phyloP scores from a whole-genome alignment of 2,888 invertebrate genomes.

The Hartigia nigra region DNA sequence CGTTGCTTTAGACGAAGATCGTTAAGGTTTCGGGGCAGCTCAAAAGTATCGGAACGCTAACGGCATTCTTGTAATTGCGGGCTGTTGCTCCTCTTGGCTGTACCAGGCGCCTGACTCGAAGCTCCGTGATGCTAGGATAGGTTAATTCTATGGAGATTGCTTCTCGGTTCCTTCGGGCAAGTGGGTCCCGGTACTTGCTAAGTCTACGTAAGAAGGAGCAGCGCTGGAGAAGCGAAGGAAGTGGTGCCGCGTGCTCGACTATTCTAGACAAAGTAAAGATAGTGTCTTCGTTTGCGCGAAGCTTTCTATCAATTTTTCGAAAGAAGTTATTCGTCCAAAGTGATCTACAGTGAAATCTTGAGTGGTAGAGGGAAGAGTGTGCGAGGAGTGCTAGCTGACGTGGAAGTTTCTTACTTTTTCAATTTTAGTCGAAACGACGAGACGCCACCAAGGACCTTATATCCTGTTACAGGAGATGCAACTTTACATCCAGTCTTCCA shows the following conservation, averaged over 20 bases:
- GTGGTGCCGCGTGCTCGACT: constrained; percentile 10
- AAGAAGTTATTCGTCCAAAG: background rate
- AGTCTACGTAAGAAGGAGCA: background rate
- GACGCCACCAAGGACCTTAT: background rate
- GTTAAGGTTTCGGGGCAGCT: background rate
- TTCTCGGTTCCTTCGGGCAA: constrained; percentile 23
- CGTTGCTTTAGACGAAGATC: background rate
- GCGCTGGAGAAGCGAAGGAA: constrained; percentile 25
- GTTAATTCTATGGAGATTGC: constrained; percentile 38
- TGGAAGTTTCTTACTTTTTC: background rate
- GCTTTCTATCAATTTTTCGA: constrained; percentile 1
- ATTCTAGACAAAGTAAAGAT: constrained; percentile 12
- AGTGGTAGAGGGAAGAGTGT: background rate
- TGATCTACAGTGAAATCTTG: background rate
- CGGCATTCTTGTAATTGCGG: background rate
- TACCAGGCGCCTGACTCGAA: background rate
- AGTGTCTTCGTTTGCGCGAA: constrained; percentile 21
- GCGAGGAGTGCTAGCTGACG: background rate
- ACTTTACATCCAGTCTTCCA: background rate
- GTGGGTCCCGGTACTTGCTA: background rate
- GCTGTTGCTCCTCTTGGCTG: background rate
- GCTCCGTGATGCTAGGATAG: constrained; percentile 14
- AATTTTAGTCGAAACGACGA: background rate
- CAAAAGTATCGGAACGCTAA: background rate
- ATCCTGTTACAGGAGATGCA: background rate